Evolutionary conservation across 37 sponge, comb jelly and placozoan genomes (phyloP), one percentile per base, ranked within the genome.

Genomic region (Halisarca cf. caerulea): DNA sequence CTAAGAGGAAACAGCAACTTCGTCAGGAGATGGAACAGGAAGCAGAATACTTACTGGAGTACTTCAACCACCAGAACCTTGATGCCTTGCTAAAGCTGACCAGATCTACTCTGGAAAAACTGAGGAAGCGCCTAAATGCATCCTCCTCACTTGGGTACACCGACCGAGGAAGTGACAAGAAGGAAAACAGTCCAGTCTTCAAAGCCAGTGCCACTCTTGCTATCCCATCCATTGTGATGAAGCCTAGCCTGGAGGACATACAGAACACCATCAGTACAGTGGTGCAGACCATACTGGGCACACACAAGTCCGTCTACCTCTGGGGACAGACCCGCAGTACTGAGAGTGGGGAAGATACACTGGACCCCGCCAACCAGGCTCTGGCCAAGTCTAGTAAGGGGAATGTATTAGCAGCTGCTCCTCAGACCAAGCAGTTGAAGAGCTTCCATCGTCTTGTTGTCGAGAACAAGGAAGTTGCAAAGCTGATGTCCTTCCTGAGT

Each of bases 401-500:
- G 37, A 66, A 81, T 3, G 55, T 87, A 6, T 64, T 58, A 62
- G 66, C 83, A 55, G 75, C 77, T 8, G 68, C 74, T 2, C 66
- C 70, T 17, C 77, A 42, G 2, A 18, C 17, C 2, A 74, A 41
- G 44, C 77, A 74, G 24, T 55, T 81, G 23, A 89, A 83, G 72
- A 92, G 78, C 55, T 90, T 86, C 70, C 84, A 84, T 70, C 75
- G 66, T 23, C 38, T 57, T 21, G 91, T 98, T 24, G 47, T 84
- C 2, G 96, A 98, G 82, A 88, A 98, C 92, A 98, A 94, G 77
- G 99, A 98, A 20, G 85, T 96, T 14, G 91, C 90, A 30, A 98
- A 98, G 78, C 78, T 94, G 60, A 69, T 94, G 6, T 88, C 95
- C 41, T 57, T 92, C 17, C 89, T 98, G 45, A 85, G 89, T 44